Evolutionary conservation across 1,140 invertebrate genomes (phyloP), one percentile per base, ranked within the genome.

Genomic region (Alviniconcha marisindica): DNA sequence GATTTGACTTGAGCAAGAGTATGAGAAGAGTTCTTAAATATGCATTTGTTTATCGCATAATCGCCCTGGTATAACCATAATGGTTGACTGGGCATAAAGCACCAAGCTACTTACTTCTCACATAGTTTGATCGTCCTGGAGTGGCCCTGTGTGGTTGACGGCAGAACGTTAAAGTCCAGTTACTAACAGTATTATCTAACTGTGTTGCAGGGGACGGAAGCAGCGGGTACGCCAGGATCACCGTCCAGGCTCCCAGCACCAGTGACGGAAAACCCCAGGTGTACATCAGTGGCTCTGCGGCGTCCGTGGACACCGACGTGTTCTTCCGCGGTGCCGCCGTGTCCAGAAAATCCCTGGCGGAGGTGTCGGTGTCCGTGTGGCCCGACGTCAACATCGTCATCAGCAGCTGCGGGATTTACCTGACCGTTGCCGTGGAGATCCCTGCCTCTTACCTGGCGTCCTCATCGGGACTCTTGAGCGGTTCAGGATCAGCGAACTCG

Each of bases 261-360:
- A 33, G 81, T 10, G 82, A 82, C n/a, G 31, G 36, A 21, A 86
- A 84, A 44, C 81, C 81, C 2, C 48, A 66, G 31, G 76, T 88
- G 18, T 86, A 81, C 36, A 18, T 87, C 18, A 79, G 86, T 63
- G 40, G 81, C 54, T 44, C 51, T 28, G 36, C 73, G 14, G 42
- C n/a, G 14, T 33, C 83, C 42, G 66, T 87, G 36, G 87, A 88
- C 77, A 24, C 10, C 15, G 60, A 82, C 15, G 28, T 83, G 24
- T 87, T 87, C 73, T 87, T 84, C 74, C 33, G 83, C 28, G 87
- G 86, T 7, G 82, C 83, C 69, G 80, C 60, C 51, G 38, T 88
- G 42, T 60, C 79, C 24, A 77, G 84, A 36, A 40, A 48, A 24
- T 80, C 85, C 24, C 51, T 83, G 31, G 79, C 83, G 36, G 79